Evolutionary conservation across 1,140 invertebrate species (phyloP).

Genomic region (Samia ricini): DNA sequence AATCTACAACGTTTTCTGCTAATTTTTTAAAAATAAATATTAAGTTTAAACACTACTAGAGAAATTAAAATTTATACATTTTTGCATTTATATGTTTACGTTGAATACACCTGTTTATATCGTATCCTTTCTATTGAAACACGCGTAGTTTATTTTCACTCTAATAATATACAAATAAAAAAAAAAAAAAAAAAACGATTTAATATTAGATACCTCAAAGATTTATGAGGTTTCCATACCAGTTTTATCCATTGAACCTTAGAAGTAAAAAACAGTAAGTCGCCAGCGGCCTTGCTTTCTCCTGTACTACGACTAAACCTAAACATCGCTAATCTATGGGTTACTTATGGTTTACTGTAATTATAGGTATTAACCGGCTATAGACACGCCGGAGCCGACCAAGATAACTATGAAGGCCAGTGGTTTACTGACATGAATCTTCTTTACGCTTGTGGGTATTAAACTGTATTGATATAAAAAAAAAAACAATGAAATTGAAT

Average conservation of each 20-base stretch:
- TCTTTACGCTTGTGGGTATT: background rate
- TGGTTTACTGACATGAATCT: slow-evolving; percentile 9
- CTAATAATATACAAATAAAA: background rate
- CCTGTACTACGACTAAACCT: slow-evolving; percentile 3
- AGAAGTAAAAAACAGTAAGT: background rate
- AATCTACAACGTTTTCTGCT: too few relatives aligned
- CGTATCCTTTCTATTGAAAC: background rate
- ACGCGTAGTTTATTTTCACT: background rate
- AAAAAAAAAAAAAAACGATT: too few relatives aligned
- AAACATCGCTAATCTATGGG: slow-evolving; percentile 6
- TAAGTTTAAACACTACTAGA: too few relatives aligned
- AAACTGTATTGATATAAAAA: background rate
- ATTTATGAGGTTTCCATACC: slow-evolving; percentile 1
- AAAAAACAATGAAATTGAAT: too few relatives aligned
- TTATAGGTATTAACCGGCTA: slow-evolving; percentile 10
- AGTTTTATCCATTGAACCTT: background rate
- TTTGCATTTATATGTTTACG: too few relatives aligned
- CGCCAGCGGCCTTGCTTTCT: slow-evolving; percentile 10
- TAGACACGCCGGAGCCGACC: slow-evolving; percentile 2
- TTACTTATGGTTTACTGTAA: slow-evolving; percentile 12
- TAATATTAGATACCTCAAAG: background rate
- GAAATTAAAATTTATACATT: too few relatives aligned
- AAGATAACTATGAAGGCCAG: slow-evolving; percentile 10
- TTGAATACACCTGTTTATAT: too few relatives aligned
- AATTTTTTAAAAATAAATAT: too few relatives aligned